Evolutionary conservation across 2,888 invertebrate genomes (phyloP).

Genomic region (Mechanitis messenoides): DNA sequence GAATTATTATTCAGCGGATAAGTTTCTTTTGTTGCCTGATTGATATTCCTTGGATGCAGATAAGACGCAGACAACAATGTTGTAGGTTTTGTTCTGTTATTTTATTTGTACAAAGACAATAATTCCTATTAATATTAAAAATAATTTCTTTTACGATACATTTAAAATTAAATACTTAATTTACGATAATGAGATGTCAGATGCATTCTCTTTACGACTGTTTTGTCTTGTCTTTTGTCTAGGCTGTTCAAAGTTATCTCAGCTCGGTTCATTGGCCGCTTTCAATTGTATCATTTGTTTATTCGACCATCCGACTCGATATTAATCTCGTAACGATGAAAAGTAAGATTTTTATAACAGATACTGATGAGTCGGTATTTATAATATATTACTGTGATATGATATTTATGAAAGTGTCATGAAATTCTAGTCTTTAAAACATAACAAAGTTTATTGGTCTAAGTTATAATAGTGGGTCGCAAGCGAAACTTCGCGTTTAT

Average conservation of each 20-base stretch:
- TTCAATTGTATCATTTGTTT: slow-evolving; percentile 68
- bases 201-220: slow-evolving; percentile 6
- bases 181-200: background rate
- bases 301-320: slow-evolving; percentile 62
- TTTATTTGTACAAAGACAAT: no score
- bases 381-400: slow-evolving; percentile 50
- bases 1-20: slow-evolving; percentile 71
- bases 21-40: slow-evolving; percentile 61
- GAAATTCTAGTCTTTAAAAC: slow-evolving; percentile 30
- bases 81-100: no score
- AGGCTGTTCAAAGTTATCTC: slow-evolving; percentile 41
- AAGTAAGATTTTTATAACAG: slow-evolving; percentile 57
- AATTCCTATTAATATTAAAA: no score
- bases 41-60: slow-evolving; percentile 43
- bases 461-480: no score
- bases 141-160: no score
- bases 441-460: no score
- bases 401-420: slow-evolving; percentile 28
- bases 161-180: no score
- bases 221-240: slow-evolving; percentile 19
- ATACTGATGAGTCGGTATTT: slow-evolving; percentile 37
- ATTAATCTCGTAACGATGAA: slow-evolving; percentile 67
- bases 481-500: no score
- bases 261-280: slow-evolving; percentile 57
- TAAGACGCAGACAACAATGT: slow-evolving; percentile 1